These are phyloP conservation scores for Agrilus cyanescens DNA, from an alignment of 2,888 invertebrate species.

Conservation along the genomic window DNA sequence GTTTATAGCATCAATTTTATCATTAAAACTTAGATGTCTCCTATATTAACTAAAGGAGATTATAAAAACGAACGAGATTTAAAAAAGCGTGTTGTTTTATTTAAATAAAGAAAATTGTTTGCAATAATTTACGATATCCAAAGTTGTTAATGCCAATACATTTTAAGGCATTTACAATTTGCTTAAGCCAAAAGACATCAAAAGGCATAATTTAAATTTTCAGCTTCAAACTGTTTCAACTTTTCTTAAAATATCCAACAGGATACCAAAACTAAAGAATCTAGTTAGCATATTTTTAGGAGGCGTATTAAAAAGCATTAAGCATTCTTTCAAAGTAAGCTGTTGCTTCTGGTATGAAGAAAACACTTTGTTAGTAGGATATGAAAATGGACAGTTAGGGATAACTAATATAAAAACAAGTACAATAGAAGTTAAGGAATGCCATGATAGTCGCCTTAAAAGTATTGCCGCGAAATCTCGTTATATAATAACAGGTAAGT, in stretches of 20 bases:
- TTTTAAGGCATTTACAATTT: too few species aligned
- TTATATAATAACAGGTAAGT: conserved; percentile 45
- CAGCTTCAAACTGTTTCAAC: neutral
- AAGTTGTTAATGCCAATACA: too few species aligned
- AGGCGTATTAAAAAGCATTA: conserved; percentile 53
- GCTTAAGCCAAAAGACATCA: too few species aligned
- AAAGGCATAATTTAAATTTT: too few species aligned
- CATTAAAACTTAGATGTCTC: too few species aligned
- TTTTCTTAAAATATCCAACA: too few species aligned
- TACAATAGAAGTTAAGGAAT: conserved; percentile 37
- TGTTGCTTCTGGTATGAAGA: conserved; percentile 58
- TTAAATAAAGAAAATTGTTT: too few species aligned
- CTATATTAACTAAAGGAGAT: too few species aligned
- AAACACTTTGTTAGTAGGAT: conserved; percentile 52
- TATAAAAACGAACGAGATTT: too few species aligned
- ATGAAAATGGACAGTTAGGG: conserved; percentile 61
- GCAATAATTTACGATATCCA: too few species aligned
- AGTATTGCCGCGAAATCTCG: conserved; percentile 45
- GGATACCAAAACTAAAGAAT: neutral
- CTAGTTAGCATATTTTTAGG: conserved; percentile 31
- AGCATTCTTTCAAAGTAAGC: conserved; percentile 57
- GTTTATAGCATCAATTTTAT: too few species aligned
- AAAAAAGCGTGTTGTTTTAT: too few species aligned
- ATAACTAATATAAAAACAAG: conserved; percentile 44
- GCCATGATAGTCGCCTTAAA: conserved; percentile 58